Conservation (phyloP, 2,888 invertebrate genomes). For the Leucophenga montana region DNA sequence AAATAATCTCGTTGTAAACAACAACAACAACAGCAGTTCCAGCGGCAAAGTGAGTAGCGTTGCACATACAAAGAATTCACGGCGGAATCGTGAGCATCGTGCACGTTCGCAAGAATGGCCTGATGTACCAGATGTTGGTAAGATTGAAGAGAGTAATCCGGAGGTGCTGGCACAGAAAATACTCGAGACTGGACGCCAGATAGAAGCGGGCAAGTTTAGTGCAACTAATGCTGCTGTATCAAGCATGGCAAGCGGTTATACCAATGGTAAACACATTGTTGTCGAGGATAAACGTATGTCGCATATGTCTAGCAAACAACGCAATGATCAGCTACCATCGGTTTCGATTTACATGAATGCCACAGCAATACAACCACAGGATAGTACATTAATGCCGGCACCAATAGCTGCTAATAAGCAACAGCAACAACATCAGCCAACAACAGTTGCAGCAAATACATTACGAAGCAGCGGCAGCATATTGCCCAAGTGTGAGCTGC, state of each 20-base stretch:
- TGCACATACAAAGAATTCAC: constrained; percentile 73
- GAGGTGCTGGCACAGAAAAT: constrained; percentile 92
- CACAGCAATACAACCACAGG: constrained; percentile 42
- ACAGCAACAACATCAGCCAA: constrained; percentile 38
- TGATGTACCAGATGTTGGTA: constrained; percentile 90
- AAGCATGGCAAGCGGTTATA: neutral
- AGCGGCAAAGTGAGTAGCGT: constrained; percentile 24
- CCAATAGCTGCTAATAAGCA: constrained; percentile 54
- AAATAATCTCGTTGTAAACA: constrained; percentile 38
- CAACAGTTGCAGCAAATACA: constrained; percentile 22
- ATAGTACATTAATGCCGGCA: constrained; percentile 72
- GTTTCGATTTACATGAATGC: constrained; percentile 39
- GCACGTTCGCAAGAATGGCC: constrained; percentile 93
- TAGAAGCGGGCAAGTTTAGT: constrained; percentile 85
- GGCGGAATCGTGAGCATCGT: constrained; percentile 82
- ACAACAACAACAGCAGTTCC: constrained; percentile 25
- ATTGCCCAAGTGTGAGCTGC: constrained; percentile 60
- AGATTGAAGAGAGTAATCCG: constrained; percentile 93
- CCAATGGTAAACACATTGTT: constrained; percentile 59
- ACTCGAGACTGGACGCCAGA: constrained; percentile 89
- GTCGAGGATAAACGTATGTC: constrained; percentile 60
- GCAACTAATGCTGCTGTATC: constrained; percentile 40
- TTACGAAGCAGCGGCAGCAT: constrained; percentile 1
- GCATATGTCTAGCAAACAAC: neutral
- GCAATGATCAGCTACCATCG: constrained; percentile 27